Evolutionary conservation across 1,140 invertebrate species (phyloP).

Genomic region (Holotrichia oblita): DNA sequence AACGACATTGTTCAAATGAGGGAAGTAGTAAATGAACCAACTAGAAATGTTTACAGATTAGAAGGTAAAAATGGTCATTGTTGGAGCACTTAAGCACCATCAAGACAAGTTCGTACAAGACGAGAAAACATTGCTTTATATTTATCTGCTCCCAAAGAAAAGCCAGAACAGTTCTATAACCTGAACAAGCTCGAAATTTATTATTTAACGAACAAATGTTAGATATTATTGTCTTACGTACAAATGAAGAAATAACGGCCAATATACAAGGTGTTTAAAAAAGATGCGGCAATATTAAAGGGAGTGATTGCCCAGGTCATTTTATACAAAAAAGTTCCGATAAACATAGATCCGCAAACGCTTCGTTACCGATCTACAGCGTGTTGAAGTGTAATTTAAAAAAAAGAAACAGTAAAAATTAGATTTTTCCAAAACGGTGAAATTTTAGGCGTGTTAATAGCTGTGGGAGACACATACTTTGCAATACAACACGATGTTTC

Average conservation of each 20-base stretch:
- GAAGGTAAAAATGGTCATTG: constrained; percentile 38
- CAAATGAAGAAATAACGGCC: constrained; percentile 44
- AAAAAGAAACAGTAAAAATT: too few relatives aligned
- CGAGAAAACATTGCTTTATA: constrained; percentile 33
- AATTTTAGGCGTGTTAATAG: too few relatives aligned
- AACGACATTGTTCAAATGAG: constrained; percentile 37
- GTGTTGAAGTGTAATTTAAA: too few relatives aligned
- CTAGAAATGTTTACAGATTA: neutral
- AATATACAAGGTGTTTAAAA: too few relatives aligned
- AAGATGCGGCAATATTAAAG: too few relatives aligned
- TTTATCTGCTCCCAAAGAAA: constrained; percentile 39
- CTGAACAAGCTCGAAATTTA: constrained; percentile 29
- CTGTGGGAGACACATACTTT: too few relatives aligned
- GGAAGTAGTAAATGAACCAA: constrained; percentile 11
- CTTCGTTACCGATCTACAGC: too few relatives aligned
- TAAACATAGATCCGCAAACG: too few relatives aligned
- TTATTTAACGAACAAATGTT: constrained; percentile 39
- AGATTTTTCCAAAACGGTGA: too few relatives aligned
- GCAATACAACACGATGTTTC: too few relatives aligned
- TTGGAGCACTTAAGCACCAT: constrained; percentile 24
- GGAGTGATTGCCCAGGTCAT: too few relatives aligned
- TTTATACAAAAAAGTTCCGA: too few relatives aligned
- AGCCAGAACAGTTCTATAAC: constrained; percentile 20
- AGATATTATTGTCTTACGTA: constrained; percentile 40
- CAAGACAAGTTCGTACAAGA: constrained; percentile 15